Base-by-base conservation (phyloP, 2,113 vertebrate genomes). In the Gymnocephalus cernua region DNA sequence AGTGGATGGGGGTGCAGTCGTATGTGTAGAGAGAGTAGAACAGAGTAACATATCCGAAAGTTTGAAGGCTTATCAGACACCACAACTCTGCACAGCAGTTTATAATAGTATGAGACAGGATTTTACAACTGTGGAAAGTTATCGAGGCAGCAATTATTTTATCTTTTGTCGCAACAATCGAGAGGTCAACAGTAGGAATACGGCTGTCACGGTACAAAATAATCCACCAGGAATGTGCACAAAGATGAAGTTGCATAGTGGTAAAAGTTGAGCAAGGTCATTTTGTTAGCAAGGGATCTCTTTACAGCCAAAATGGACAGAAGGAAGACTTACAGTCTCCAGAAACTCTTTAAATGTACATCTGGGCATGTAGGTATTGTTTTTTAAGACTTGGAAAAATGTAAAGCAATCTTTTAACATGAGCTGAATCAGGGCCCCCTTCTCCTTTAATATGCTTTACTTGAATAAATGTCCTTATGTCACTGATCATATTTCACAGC, bases 401-500 rank as follows among this genome's bases (percentile, higher is more conserved):
- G 14, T 64, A 16, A 48, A 32, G 4, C 8, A 16, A 25, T 65
- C 53, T 45, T 64, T 84, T 84, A 83, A 67, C 35, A 65, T 48
- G 1, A 63, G 45, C 71, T 79, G 59, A 68, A 64, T 74, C 80
- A 16, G 62, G 65, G 58, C 50, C 53, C 73, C 56, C 51, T 63
- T 77, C 57, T 68, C 41, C 71, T 87, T 89, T 86, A 86, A 83
- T 82, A 72, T 62, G 80, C 84, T 84, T 89, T 83, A 75, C 76
- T 66, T 85, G 76, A 81, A 84, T 71, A 76, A 87, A 88, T 78
- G 83, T 87, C 73, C 32, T 56, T 9, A 72, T 82, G 35, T 70
- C 75, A 69, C 57, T 79, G 71, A 62, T 89, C 77, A 77, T 82
- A 89, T 92, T 89, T 83, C 81, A 80, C 74, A 67, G 72, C 82